A percentile compares a stretch with the other conserved stretches of the same genome.
Evolutionary conservation across 2,888 invertebrate species (phyloP).

Genomic region (Scaptomyza caliginosa): DNA sequence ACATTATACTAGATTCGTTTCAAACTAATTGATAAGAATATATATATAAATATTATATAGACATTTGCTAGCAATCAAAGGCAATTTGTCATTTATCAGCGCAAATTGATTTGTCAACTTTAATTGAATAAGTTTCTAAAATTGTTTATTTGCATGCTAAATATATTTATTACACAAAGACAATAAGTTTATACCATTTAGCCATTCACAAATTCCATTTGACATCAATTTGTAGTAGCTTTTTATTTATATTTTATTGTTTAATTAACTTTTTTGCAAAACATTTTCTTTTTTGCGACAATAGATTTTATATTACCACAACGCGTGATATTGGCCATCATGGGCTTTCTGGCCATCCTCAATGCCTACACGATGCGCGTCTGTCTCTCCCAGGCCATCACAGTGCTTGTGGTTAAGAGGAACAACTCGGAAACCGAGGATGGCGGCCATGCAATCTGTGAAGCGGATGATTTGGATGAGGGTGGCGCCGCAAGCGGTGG

Average conservation of each 20-base stretch:
- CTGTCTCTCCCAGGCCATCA: conserved; percentile 89
- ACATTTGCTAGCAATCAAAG: conserved; percentile 50
- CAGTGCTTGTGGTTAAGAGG: conserved; percentile 86
- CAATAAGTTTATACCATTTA: background rate
- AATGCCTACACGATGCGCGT: conserved; percentile 91
- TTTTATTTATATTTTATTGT: conserved; percentile 8
- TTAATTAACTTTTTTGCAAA: background rate
- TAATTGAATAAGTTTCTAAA: conserved; percentile 59
- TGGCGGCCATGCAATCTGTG: conserved; percentile 64
- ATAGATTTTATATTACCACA: conserved; percentile 84
- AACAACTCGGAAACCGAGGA: conserved; percentile 57
- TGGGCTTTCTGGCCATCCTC: conserved; percentile 89
- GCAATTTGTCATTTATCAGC: conserved; percentile 58
- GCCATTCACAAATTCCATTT: conserved; percentile 16
- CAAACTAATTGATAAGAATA: conserved; percentile 13
- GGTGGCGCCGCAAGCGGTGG: conserved; percentile 50
- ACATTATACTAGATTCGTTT: conserved; percentile 18
- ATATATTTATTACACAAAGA: background rate
- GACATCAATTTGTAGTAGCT: conserved; percentile 46
- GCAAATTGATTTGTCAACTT: conserved; percentile 59
- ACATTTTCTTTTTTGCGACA: conserved; percentile 2
- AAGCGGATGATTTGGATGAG: conserved; percentile 64
- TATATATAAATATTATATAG: conserved; percentile 3
- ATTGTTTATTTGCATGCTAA: conserved; percentile 65
- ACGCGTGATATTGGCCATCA: conserved; percentile 88